Evolutionary conservation across 2,113 vertebrate species (phyloP), one percentile per base, ranked within the genome.

Genomic region (Equus przewalskii): DNA sequence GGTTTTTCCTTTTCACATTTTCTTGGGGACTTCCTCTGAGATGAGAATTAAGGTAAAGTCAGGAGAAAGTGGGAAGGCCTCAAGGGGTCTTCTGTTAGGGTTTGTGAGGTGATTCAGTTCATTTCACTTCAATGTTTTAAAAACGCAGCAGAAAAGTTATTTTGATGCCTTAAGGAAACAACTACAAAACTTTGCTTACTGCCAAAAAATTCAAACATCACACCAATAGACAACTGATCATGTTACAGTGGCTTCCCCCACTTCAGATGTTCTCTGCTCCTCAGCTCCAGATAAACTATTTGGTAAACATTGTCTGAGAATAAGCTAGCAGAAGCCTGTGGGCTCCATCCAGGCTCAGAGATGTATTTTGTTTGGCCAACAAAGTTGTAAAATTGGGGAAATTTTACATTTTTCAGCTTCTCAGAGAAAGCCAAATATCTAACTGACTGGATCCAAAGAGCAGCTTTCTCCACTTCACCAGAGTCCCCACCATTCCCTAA

Each of bases 361-460:
- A 49, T 46, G 16, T 76, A 46, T 82, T 69, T 7, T 70, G 51
- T 76, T 85, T 82, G 73, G 60, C 16, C 56, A 79, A 73, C 18
- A n/a, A 49, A 24, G 24, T 62, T 82, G 86, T 51, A 65, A 72
- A 81, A 56, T 44, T 46, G 91, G 28, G 44, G 41, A 72, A 44
- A 89, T 86, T 69, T 85, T n/a, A 86, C 26, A 76, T 60, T 88
- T 91, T 67, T 72, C 51, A 49, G 41, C 16, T 84, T 89, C 51
- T 81, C 49, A 14, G 69, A 87, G 73, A 91, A 92, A 36, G 18
- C 21, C 15, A 75, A 76, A 46, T 22, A 76, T 30, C 49, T 51
- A 46, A 75, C 15, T 58, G 44, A 49, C 3, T 2, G 46, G 28
- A 41, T 30, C 46, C 67, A 83, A 80, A 73, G 22, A 92, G 33